Percentiles rank a stretch among this genome's conserved stretches.
Evolutionary conservation across 2,888 invertebrate genomes (phyloP).

Genomic region (Encarsia formosa): DNA sequence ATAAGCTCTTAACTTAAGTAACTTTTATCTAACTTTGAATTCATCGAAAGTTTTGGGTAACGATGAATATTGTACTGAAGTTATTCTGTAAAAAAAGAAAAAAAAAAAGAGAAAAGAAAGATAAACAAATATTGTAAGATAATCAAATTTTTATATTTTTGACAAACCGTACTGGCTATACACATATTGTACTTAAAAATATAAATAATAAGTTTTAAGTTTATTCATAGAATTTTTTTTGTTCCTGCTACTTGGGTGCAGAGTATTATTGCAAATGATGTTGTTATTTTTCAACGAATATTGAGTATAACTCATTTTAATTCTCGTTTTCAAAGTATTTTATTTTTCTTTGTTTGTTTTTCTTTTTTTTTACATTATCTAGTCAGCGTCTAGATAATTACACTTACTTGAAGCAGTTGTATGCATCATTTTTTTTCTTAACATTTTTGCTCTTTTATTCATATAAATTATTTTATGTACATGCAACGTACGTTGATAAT

Average conservation of each 20-base stretch:
- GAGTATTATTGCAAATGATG: slow-evolving; percentile 1
- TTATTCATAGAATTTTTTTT: slow-evolving; percentile 3
- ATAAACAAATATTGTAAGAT: slow-evolving; percentile 20
- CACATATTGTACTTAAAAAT: slow-evolving; percentile 23
- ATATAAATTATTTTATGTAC: too few species aligned
- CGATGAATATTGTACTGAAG: too few species aligned
- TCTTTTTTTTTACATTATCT: slow-evolving; percentile 30
- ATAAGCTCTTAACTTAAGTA: too few species aligned
- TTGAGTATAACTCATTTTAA: background rate
- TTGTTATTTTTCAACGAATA: background rate
- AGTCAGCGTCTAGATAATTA: slow-evolving; percentile 35
- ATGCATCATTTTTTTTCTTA: slow-evolving; percentile 1
- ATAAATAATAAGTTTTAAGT: slow-evolving; percentile 14
- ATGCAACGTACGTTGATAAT: too few species aligned
- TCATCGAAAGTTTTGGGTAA: too few species aligned
- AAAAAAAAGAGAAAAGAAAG: slow-evolving; percentile 7
- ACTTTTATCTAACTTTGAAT: too few species aligned
- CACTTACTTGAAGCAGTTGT: slow-evolving; percentile 15
- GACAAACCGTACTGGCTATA: slow-evolving; percentile 11
- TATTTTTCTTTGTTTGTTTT: slow-evolving; percentile 5
- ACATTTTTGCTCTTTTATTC: slow-evolving; percentile 8
- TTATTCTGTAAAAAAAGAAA: too few species aligned
- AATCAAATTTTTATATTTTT: slow-evolving; percentile 26
- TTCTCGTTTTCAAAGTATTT: slow-evolving; percentile 2
- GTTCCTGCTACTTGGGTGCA: slow-evolving; percentile 14